A percentile compares a stretch with the other conserved stretches of the same genome.
These are phyloP conservation scores for Drosophila barbarae DNA, from an alignment of 2,888 invertebrate species.

Conservation along the genomic window DNA sequence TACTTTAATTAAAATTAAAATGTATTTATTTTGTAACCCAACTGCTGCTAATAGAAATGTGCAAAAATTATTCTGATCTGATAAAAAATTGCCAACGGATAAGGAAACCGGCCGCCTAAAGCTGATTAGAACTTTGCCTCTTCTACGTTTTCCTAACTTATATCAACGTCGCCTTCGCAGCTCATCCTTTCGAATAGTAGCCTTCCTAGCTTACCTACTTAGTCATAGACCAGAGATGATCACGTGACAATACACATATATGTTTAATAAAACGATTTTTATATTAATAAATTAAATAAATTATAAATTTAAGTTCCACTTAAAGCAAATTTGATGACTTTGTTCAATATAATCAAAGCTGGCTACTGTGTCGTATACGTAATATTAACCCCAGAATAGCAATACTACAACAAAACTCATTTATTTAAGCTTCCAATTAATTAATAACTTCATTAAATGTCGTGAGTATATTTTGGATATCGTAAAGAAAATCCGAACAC, in stretches of 20 bases:
- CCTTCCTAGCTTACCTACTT: constrained; percentile 2
- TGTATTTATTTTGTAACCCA: too few species aligned
- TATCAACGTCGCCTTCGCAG: background rate
- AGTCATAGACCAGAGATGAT: background rate
- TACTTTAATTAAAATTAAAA: background rate
- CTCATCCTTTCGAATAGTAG: background rate
- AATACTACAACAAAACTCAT: background rate
- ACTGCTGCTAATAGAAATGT: background rate
- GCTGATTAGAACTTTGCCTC: constrained; percentile 3
- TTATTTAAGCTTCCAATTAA: background rate
- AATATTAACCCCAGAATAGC: background rate
- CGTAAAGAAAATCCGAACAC: background rate
- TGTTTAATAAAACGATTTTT: too few species aligned
- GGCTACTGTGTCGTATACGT: background rate
- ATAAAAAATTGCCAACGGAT: background rate
- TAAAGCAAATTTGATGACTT: background rate
- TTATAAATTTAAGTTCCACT: background rate
- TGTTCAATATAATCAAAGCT: background rate
- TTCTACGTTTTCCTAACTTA: background rate
- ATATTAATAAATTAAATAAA: too few species aligned
- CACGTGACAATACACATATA: too few species aligned
- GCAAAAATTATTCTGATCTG: background rate
- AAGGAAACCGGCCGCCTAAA: background rate
- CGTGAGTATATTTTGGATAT: background rate
- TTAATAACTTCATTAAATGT: background rate